Base-by-base conservation (phyloP, 2,888 invertebrate genomes). In the Caprella mutica region DNA sequence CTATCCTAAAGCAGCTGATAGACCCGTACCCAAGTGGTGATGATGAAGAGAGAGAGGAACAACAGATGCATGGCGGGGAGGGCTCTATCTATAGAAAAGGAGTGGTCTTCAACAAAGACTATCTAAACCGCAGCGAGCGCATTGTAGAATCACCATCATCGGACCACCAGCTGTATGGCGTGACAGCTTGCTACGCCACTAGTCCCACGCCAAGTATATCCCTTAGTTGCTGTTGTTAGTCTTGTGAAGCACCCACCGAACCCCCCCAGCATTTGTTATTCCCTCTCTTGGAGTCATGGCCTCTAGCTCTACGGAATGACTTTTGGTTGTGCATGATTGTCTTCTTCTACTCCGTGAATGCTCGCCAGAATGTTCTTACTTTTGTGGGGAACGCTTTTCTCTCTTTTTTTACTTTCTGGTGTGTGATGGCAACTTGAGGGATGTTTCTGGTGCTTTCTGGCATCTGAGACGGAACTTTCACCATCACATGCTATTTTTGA, bases 101-200 rank as follows among this genome's bases (percentile, higher is more conserved):
- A 71, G 77, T 84, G 1, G 81, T 81, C 70, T 72, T 80, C 55
- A 80, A 80, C 68, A n/a, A n/a, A n/a, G n/a, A n/a, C n/a, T n/a
- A n/a, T n/a, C n/a, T n/a, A n/a, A n/a, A n/a, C n/a, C n/a, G n/a
- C n/a, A 30, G 19, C 17, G 48, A 48, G 21, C 30, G 46, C 33
- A 26, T 46, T 19, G 35, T 35, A 21, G 75, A 78, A 66, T 90
- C 90, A 1, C 91, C 91, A 54, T 89, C 91, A 3, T 91, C 91
- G 52, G 91, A 92, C 75, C 88, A 89, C 74, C 88, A 88, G 66
- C 85, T 89, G 77, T 91, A 91, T 73, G 91, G 92, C 79, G 90
- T 91, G 77, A n/a, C n/a, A n/a, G 89, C 89, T 73, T 91, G 91
- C 77, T 91, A 92, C 75, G 91, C 91, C 30, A 91, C 91, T 42